A percentile compares a stretch with the other conserved stretches of the same genome.
Conservation (phyloP, 2,888 invertebrate genomes). For the Dendrolimus houi region DNA sequence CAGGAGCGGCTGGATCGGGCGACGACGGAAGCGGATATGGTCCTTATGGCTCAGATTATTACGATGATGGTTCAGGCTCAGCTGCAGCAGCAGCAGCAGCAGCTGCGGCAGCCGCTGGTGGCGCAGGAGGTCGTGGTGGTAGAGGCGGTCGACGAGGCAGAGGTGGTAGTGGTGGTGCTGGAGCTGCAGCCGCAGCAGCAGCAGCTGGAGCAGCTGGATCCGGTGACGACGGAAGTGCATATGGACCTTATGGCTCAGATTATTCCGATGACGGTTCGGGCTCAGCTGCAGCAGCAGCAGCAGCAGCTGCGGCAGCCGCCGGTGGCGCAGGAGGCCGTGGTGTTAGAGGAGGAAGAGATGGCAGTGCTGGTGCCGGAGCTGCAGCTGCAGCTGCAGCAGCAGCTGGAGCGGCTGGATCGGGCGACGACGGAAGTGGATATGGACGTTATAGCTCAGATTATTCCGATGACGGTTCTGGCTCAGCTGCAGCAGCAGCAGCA, state of each 20-base stretch:
- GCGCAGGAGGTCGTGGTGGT: not conserved
- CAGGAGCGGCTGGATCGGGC: not conserved
- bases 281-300: slow-evolving; percentile 1
- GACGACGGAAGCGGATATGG: not conserved
- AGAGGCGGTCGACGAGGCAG: not conserved
- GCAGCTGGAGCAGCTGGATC: not conserved
- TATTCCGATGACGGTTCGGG: not conserved
- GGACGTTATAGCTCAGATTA: no score
- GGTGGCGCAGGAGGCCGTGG: not conserved
- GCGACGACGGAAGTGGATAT: no score
- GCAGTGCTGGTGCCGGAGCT: not conserved
- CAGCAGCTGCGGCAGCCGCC: slow-evolving; percentile 2
- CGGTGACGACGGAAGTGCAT: not conserved
- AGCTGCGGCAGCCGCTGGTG: slow-evolving; percentile 3
- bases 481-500: no score
- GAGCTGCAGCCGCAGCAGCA: slow-evolving; percentile 6
- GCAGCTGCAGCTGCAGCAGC: no score
- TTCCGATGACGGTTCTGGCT: no score
- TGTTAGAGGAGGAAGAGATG: not conserved
- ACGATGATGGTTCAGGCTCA: not conserved
- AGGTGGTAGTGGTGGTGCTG: slow-evolving; percentile 3
- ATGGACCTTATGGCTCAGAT: slow-evolving; percentile 1
- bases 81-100: slow-evolving; percentile 4
- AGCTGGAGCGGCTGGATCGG: no score
- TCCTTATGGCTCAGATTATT: not conserved